Conservation (phyloP, 1,140 invertebrate species). For the Neocloeon triangulifer region DNA sequence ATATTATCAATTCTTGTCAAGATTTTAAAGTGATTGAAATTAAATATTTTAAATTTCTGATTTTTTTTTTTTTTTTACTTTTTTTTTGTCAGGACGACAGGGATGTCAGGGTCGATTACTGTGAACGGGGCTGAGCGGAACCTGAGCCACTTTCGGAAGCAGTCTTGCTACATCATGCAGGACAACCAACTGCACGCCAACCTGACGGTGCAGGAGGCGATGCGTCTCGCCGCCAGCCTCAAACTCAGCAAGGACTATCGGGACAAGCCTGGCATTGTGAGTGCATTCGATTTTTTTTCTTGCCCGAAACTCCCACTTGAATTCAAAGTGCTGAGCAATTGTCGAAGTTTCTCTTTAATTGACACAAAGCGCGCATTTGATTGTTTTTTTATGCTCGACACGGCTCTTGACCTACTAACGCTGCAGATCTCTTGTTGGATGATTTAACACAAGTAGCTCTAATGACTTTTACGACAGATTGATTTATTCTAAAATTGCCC, state of each 20-base stretch:
- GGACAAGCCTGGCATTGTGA: too few species aligned
- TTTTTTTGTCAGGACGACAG: constrained; percentile 33
- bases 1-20: neutral
- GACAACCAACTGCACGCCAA: constrained; percentile 88
- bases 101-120: constrained; percentile 53
- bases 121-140: constrained; percentile 74
- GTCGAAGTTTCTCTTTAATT: neutral
- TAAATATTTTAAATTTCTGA: neutral
- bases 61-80: neutral
- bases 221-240: constrained; percentile 76
- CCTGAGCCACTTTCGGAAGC: constrained; percentile 71
- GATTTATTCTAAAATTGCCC: too few species aligned
- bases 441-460: too few species aligned
- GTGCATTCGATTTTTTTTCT: too few species aligned
- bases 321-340: constrained; percentile 61
- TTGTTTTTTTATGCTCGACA: too few species aligned
- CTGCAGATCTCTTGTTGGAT: too few species aligned
- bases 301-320: constrained; percentile 36
- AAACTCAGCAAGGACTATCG: constrained; percentile 62
- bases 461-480: too few species aligned
- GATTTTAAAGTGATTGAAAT: neutral
- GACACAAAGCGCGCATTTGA: neutral
- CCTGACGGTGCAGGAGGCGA: constrained; percentile 79
- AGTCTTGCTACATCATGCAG: constrained; percentile 95
- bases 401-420: too few species aligned